Conservation (phyloP, 2,888 invertebrate genomes). For the Cephus runcator region DNA sequence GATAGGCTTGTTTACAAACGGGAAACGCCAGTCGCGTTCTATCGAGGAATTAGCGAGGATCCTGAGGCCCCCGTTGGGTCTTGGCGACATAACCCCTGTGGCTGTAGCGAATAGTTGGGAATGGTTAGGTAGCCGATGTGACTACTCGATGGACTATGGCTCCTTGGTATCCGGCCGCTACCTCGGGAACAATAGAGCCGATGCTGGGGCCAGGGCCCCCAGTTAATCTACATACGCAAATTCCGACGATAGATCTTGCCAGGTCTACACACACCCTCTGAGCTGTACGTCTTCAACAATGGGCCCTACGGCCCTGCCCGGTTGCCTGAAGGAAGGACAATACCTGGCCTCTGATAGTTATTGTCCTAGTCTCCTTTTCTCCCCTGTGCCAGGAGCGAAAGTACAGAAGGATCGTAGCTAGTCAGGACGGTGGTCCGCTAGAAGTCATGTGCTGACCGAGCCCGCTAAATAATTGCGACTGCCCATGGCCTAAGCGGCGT, state of each 20-base stretch:
- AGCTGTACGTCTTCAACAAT: constrained; percentile 56
- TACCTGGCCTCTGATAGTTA: constrained; percentile 60
- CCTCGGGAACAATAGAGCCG: constrained; percentile 53
- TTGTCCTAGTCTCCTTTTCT: constrained; percentile 46
- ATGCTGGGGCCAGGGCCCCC: constrained; percentile 22
- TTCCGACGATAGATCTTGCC: constrained; percentile 58
- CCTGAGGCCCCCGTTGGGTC: neutral
- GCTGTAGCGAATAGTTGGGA: neutral
- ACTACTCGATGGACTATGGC: neutral
- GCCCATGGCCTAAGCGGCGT: constrained; percentile 8
- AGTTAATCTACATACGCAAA: constrained; percentile 61
- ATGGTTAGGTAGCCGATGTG: neutral
- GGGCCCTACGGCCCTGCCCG: constrained; percentile 36
- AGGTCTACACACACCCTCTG: constrained; percentile 3
- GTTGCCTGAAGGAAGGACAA: constrained; percentile 62
- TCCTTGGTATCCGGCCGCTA: constrained; percentile 22
- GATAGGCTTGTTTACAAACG: neutral
- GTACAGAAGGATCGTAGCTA: neutral
- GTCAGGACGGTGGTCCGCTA: neutral
- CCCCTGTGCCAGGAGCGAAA: constrained; percentile 17
- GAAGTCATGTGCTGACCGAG: constrained; percentile 9
- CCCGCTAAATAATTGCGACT: constrained; percentile 34
- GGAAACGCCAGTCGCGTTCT: neutral
- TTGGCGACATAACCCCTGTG: neutral
- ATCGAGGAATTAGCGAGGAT: neutral